phyloP scores from a whole-genome alignment of 2,113 vertebrate species.

The human region GRCh38 chr3:158416501-158417000 shows the following conservation, averaged over 20 bases:
- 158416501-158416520: background rate
- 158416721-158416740: background rate
- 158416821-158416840: background rate
- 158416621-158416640: background rate
- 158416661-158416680: background rate
- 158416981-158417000: background rate
- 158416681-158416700: background rate
- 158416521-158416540: background rate
- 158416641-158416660: background rate
- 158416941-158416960: background rate
- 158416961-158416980: background rate
- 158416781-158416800: background rate
- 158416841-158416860: background rate
- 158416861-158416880: background rate
- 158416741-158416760: background rate
- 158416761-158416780: background rate
- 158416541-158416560: background rate
- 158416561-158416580: background rate
- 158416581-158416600: background rate
- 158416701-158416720: background rate
- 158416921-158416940: background rate
- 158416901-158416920: background rate
- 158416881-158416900: background rate
- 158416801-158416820: slow-evolving; percentile 31
- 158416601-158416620: background rate